Percentiles rank a stretch among this genome's conserved stretches.
Evolutionary conservation across 2,113 vertebrate genomes (phyloP).

Genomic region (Tapirus terrestris): DNA sequence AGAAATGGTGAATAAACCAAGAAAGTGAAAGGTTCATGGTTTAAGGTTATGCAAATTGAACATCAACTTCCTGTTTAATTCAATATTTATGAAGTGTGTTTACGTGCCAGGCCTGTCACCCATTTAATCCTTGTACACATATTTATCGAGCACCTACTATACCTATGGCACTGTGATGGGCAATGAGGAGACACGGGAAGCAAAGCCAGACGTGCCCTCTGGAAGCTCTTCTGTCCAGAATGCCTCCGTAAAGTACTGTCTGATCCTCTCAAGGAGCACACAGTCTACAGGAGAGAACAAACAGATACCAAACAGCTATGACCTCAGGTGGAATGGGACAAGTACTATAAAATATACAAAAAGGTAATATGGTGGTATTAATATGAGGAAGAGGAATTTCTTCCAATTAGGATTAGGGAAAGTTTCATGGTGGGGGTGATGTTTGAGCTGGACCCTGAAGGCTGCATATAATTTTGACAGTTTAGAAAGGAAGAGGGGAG

Average conservation of each 20-base stretch:
- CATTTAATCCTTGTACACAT: background rate
- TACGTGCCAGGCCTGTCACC: background rate
- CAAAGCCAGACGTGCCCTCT: background rate
- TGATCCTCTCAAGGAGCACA: background rate
- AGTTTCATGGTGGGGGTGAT: background rate
- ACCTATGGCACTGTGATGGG: background rate
- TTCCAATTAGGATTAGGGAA: background rate
- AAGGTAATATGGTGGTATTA: background rate
- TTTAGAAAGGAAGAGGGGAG: background rate
- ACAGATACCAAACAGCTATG: background rate
- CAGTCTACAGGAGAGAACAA: background rate
- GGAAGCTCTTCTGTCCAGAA: background rate
- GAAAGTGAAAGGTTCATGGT: background rate
- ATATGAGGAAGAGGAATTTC: background rate
- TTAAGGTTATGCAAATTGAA: background rate
- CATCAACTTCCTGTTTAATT: background rate
- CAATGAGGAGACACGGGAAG: background rate
- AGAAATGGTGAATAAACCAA: background rate
- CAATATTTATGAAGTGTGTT: background rate
- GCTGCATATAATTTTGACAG: background rate
- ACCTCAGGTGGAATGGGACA: background rate
- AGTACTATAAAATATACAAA: background rate
- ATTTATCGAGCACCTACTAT: constrained; percentile 6
- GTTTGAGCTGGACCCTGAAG: background rate
- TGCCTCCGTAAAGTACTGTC: background rate